Conservation (phyloP, 2,797 vertebrate species). For the Cyprinodon diabolis region DNA sequence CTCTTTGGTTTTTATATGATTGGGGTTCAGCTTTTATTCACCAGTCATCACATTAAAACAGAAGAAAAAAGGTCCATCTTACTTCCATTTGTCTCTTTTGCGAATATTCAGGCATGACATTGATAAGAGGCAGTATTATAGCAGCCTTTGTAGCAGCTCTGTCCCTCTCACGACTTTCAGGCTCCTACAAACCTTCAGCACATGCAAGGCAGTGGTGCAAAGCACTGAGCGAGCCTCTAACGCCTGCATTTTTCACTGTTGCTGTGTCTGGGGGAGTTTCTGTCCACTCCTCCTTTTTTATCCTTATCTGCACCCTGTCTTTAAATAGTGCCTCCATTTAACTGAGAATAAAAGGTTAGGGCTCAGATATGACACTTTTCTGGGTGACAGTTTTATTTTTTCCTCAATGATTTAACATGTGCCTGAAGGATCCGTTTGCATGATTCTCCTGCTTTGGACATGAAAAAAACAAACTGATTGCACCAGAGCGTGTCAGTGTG, state of each 20-base stretch:
- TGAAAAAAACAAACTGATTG: conserved; percentile 34
- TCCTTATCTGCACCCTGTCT: conserved; percentile 3
- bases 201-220: conserved; percentile 48
- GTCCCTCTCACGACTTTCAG: conserved; percentile 4
- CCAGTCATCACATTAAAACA: no score
- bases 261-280: conserved; percentile 12
- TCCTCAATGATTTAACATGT: conserved; percentile 48
- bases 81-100: background rate
- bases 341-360: conserved; percentile 23
- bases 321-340: conserved; percentile 19
- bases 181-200: conserved; percentile 46
- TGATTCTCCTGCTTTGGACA: conserved; percentile 39
- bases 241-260: conserved; percentile 9
- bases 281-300: conserved; percentile 9
- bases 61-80: background rate
- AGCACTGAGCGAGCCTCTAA: conserved; percentile 35
- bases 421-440: conserved; percentile 26
- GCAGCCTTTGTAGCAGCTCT: conserved; percentile 1
- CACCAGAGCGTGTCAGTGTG: conserved; percentile 39
- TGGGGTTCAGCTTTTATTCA: background rate
- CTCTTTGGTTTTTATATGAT: background rate
- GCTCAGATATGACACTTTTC: conserved; percentile 34
- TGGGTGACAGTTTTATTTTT: background rate
- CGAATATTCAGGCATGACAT: background rate
- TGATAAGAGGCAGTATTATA: conserved; percentile 27